Conservation (phyloP, 2,797 vertebrate species). For the Lithobates sylvaticus region DNA sequence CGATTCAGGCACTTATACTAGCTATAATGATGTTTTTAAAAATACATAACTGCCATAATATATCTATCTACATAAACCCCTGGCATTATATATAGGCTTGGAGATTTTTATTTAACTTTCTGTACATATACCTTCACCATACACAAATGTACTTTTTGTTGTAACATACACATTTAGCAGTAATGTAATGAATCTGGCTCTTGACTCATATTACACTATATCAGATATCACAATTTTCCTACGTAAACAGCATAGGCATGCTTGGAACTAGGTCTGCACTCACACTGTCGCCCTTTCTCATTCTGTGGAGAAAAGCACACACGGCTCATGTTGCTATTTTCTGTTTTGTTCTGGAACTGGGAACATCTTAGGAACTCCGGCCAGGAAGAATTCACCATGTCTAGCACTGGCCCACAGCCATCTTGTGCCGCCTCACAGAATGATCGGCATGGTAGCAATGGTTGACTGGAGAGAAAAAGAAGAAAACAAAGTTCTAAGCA, state of each 20-base stretch:
- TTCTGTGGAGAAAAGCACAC: conserved; percentile 86
- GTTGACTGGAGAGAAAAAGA: conserved; percentile 70
- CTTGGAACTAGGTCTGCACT: conserved; percentile 59
- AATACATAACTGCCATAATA: no score
- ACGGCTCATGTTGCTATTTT: conserved; percentile 66
- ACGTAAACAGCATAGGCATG: neutral
- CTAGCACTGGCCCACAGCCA: conserved; percentile 90
- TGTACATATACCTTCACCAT: no score
- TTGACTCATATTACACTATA: neutral
- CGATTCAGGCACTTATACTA: no score
- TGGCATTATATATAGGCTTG: no score
- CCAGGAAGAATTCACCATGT: conserved; percentile 93
- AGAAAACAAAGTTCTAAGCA: conserved; percentile 41
- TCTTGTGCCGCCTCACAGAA: conserved; percentile 92
- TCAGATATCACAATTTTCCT: neutral
- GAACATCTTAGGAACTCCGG: conserved; percentile 92
- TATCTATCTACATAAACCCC: no score
- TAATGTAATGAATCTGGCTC: neutral
- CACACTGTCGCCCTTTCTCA: conserved; percentile 84
- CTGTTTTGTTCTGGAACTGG: conserved; percentile 82
- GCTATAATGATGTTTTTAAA: no score
- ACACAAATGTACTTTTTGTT: neutral
- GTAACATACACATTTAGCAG: neutral
- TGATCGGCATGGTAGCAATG: conserved; percentile 85
- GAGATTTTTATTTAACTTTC: no score